These are phyloP conservation scores for Diplogasteroides magnus DNA, from an alignment of 1,140 invertebrate genomes.

Conservation along the genomic window DNA sequence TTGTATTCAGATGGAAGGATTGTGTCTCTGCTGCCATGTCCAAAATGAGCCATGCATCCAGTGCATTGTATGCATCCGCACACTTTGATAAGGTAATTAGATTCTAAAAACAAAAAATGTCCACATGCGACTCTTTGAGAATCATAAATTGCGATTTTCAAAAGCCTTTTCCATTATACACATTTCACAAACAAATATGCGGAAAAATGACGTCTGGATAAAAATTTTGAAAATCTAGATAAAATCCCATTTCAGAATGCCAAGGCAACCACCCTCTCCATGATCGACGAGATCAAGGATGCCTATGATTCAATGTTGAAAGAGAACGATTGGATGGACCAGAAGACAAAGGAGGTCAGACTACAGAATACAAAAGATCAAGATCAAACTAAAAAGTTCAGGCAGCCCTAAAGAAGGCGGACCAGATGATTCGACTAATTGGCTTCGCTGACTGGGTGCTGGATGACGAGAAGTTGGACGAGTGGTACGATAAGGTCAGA, in stretches of 20 bases:
- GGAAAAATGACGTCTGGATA: too few species aligned
- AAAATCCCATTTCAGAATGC: too few species aligned
- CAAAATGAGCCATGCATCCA: slow-evolving; percentile 58
- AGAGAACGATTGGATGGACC: slow-evolving; percentile 83
- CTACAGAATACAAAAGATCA: slow-evolving; percentile 56
- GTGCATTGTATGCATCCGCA: slow-evolving; percentile 58
- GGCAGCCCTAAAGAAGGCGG: slow-evolving; percentile 25
- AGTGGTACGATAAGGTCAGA: slow-evolving; percentile 60
- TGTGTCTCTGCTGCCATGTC: slow-evolving; percentile 48
- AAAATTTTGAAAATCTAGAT: too few species aligned
- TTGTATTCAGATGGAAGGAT: slow-evolving; percentile 46
- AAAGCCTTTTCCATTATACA: too few species aligned
- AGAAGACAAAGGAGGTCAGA: slow-evolving; percentile 72
- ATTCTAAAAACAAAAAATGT: too few species aligned
- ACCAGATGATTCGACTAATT: slow-evolving; percentile 30
- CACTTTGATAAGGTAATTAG: slow-evolving; percentile 59
- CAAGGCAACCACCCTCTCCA: slow-evolving; percentile 62
- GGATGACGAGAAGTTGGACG: slow-evolving; percentile 59
- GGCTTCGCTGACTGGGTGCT: slow-evolving; percentile 63
- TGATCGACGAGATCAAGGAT: slow-evolving; percentile 77
- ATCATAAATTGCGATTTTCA: too few species aligned
- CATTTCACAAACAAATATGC: too few species aligned
- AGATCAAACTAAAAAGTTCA: slow-evolving; percentile 44
- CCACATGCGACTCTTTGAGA: too few species aligned
- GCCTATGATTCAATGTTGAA: slow-evolving; percentile 76